Percentiles rank a stretch among this genome's conserved stretches.
These are phyloP conservation scores for Esox lucius DNA, from an alignment of 2,797 vertebrate species.

Conservation along the genomic window DNA sequence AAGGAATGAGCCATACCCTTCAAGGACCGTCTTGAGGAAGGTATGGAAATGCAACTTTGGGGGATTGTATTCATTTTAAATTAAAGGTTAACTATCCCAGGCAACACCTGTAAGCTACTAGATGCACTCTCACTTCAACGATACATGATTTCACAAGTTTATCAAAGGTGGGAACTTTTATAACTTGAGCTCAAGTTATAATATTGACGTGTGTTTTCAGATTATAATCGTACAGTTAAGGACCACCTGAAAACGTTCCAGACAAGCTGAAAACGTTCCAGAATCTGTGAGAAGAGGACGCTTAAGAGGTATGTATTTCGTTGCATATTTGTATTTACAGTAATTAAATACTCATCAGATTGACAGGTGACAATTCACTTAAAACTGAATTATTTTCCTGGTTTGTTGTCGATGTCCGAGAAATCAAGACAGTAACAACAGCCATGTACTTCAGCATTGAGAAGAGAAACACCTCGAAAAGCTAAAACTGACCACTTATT, in stretches of 20 bases:
- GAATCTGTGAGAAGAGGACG: constrained; percentile 2
- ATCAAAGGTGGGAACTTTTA: background rate
- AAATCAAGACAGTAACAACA: background rate
- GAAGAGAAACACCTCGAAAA: background rate
- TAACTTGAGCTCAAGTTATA: background rate
- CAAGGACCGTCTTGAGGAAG: constrained; percentile 37
- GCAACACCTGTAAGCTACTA: background rate
- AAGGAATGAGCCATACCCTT: constrained; percentile 20
- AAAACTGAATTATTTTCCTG: background rate
- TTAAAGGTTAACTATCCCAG: background rate
- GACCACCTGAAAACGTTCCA: constrained; percentile 10
- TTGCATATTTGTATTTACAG: background rate
- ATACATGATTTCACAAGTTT: background rate
- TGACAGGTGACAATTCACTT: background rate
- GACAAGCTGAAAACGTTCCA: constrained; percentile 3
- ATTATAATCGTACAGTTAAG: constrained; percentile 21
- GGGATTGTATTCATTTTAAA: background rate
- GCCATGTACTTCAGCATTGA: background rate
- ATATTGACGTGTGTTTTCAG: constrained; percentile 1
- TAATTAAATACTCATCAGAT: background rate
- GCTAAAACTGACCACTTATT: background rate
- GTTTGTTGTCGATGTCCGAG: background rate
- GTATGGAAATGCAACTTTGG: constrained; percentile 27
- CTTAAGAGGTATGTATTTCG: constrained; percentile 30
- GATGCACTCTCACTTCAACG: background rate